Evolutionary conservation across 1,140 invertebrate species (phyloP).

Genomic region (Lasaia peninsularis): DNA sequence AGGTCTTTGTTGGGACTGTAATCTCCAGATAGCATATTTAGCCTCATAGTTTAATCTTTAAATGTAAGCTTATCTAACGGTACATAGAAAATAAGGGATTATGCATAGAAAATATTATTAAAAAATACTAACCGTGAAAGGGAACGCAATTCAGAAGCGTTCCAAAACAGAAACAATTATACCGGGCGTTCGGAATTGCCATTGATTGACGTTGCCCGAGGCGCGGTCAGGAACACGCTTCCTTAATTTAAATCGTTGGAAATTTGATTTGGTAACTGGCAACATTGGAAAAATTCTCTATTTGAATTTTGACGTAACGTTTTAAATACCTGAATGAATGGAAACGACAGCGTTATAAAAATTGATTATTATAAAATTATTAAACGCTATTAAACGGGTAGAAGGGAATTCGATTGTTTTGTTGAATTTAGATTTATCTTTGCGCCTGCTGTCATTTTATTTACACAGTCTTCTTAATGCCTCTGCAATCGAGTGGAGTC

Average conservation of each 20-base stretch:
- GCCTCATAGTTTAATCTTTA: too few relatives aligned
- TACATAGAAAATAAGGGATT: too few relatives aligned
- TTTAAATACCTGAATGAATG: neutral
- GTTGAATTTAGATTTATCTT: too few relatives aligned
- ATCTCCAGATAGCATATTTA: too few relatives aligned
- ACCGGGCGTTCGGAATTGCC: slow-evolving; percentile 13
- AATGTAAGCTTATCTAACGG: too few relatives aligned
- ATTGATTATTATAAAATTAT: neutral
- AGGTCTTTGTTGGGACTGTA: too few relatives aligned
- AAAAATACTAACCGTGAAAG: neutral
- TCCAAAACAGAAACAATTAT: slow-evolving; percentile 30
- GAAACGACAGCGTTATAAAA: neutral
- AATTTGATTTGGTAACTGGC: slow-evolving; percentile 9
- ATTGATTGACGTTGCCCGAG: slow-evolving; percentile 31
- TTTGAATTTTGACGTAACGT: neutral
- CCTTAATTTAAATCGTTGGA: slow-evolving; percentile 26
- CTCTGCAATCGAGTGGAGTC: too few relatives aligned
- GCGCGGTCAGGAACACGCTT: slow-evolving; percentile 32
- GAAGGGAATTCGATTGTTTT: too few relatives aligned
- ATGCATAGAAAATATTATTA: too few relatives aligned
- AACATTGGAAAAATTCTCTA: slow-evolving; percentile 7
- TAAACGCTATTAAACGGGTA: too few relatives aligned
- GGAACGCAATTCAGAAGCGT: slow-evolving; percentile 8
- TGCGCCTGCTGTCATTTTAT: too few relatives aligned
- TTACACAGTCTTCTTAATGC: too few relatives aligned